phyloP scores from a whole-genome alignment of 2,113 vertebrate species.

The Phyllopteryx taeniolatus region DNA sequence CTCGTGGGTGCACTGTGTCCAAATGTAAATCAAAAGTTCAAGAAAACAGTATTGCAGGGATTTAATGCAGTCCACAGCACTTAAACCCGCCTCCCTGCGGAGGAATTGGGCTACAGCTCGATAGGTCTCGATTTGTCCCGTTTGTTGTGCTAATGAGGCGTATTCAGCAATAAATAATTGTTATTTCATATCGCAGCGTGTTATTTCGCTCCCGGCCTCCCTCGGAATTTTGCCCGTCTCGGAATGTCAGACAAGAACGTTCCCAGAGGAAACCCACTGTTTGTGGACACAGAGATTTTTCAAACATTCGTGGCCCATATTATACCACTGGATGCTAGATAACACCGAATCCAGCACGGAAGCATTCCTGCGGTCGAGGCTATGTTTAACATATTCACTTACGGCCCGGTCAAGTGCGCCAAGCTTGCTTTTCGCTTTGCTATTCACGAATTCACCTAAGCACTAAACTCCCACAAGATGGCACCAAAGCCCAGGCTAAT shows the following conservation, averaged over 20 bases:
- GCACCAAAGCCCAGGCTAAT: background rate
- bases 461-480: background rate
- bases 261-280: slow-evolving; percentile 36
- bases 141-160: slow-evolving; percentile 24
- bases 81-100: slow-evolving; percentile 13
- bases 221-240: slow-evolving; percentile 12
- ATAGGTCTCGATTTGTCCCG: background rate
- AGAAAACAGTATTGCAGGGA: background rate
- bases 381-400: slow-evolving; percentile 47
- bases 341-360: slow-evolving; percentile 39
- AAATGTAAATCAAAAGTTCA: slow-evolving; percentile 31
- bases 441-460: no score
- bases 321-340: slow-evolving; percentile 48
- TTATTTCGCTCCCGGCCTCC: slow-evolving; percentile 13
- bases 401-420: slow-evolving; percentile 7
- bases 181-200: slow-evolving; percentile 1
- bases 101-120: slow-evolving; percentile 4
- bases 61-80: slow-evolving; percentile 3
- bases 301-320: slow-evolving; percentile 37
- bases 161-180: background rate
- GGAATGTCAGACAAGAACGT: slow-evolving; percentile 28
- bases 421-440: background rate
- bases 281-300: slow-evolving; percentile 49
- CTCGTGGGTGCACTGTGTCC: slow-evolving; percentile 30
- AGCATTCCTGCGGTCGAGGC: slow-evolving; percentile 51